These are phyloP conservation scores for Bufo gargarizans DNA, from an alignment of 2,113 vertebrate genomes.

Conservation along the genomic window DNA sequence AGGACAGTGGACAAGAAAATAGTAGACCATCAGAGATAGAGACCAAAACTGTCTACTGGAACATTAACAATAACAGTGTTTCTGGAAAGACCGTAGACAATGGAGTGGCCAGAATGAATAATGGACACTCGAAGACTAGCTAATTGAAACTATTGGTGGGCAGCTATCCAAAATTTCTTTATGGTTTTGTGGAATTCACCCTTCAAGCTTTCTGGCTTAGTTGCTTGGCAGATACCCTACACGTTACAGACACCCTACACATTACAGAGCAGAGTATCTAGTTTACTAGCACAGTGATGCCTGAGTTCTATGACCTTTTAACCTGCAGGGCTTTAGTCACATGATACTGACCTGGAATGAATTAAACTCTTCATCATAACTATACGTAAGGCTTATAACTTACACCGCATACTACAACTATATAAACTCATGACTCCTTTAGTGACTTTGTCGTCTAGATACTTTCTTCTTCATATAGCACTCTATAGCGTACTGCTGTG, in stretches of 20 bases:
- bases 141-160: not conserved
- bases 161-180: not conserved
- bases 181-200: not conserved
- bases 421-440: too few species aligned
- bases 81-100: slow-evolving; percentile 14
- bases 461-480: not conserved
- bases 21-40: slow-evolving; percentile 65
- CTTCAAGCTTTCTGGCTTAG: not conserved
- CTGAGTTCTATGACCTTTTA: not conserved
- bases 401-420: too few species aligned
- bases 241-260: not conserved
- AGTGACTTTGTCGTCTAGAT: not conserved
- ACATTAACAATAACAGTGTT: slow-evolving; percentile 62
- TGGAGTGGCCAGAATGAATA: not conserved
- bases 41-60: slow-evolving; percentile 63
- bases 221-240: not conserved
- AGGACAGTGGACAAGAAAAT: slow-evolving; percentile 63
- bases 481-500: not conserved
- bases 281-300: not conserved
- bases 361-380: not conserved
- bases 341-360: not conserved
- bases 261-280: not conserved
- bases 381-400: not conserved
- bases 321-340: not conserved
- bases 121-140: slow-evolving; percentile 39